Conservation (phyloP, 2,113 vertebrate genomes). For the Phrynosoma platyrhinos region DNA sequence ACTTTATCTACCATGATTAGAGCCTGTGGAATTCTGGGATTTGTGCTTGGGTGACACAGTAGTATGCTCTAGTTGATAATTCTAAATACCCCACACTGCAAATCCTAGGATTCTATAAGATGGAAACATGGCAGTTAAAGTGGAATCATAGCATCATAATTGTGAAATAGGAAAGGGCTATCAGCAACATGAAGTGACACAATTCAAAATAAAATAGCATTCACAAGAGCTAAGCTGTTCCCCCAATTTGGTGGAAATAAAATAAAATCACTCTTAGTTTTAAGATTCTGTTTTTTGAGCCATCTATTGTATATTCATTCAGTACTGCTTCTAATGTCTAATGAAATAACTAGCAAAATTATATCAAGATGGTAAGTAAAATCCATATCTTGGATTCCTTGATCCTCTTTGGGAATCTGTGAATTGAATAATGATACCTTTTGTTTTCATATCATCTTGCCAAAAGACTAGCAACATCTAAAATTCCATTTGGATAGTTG, state of each 20-base stretch:
- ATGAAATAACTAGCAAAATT: constrained; percentile 54
- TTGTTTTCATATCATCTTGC: constrained; percentile 42
- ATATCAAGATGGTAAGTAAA: constrained; percentile 29
- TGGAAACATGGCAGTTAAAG: no score
- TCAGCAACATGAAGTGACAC: fast-evolving
- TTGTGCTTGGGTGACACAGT: no score
- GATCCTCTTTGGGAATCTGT: constrained; percentile 36
- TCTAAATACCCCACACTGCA: no score
- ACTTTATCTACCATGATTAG: no score
- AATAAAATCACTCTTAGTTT: not conserved
- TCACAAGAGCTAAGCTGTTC: not conserved
- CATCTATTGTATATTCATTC: constrained; percentile 16
- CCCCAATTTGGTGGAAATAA: not conserved
- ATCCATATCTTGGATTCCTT: constrained; percentile 16
- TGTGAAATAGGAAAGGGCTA: not conserved
- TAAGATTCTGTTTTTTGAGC: not conserved
- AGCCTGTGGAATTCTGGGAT: no score
- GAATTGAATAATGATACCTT: constrained; percentile 56
- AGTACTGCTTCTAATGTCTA: constrained; percentile 41
- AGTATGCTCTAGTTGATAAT: no score
- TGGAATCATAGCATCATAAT: no score
- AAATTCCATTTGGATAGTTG: constrained; percentile 42
- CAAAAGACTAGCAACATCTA: constrained; percentile 41
- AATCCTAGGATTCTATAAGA: no score
- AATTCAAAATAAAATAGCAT: not conserved